These are phyloP conservation scores for Coreius guichenoti DNA, from an alignment of 2,797 vertebrate genomes.

Conservation along the genomic window DNA sequence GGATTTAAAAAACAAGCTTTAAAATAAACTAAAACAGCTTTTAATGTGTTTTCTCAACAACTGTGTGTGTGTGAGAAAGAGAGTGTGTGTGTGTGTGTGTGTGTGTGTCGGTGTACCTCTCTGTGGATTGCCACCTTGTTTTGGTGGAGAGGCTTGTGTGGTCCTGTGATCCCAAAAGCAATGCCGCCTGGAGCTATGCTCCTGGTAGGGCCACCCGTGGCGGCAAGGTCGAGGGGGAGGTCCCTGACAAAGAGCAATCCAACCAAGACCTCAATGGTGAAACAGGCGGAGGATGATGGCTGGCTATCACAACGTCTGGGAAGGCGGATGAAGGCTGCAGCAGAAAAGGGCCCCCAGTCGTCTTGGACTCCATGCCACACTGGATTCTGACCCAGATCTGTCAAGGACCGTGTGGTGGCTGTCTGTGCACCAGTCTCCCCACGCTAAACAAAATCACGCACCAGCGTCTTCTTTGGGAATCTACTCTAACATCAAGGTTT, in stretches of 20 bases:
- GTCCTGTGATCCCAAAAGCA: too few relatives aligned
- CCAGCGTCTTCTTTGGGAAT: too few relatives aligned
- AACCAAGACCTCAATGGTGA: slow-evolving; percentile 37
- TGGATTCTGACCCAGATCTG: slow-evolving; percentile 19
- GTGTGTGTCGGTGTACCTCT: too few relatives aligned
- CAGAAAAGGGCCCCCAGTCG: slow-evolving; percentile 14
- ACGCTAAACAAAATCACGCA: background rate
- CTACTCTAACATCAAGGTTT: background rate
- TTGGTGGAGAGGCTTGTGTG: too few relatives aligned
- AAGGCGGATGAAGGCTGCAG: slow-evolving; percentile 19
- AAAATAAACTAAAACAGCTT: too few relatives aligned
- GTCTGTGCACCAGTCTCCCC: slow-evolving; percentile 22
- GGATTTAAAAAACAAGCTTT: too few relatives aligned
- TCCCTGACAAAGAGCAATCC: slow-evolving; percentile 18
- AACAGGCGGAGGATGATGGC: slow-evolving; percentile 28
- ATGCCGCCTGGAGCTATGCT: background rate
- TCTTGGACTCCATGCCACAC: slow-evolving; percentile 34
- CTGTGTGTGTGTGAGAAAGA: too few relatives aligned
- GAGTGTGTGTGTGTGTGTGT: too few relatives aligned
- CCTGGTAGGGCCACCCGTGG: slow-evolving; percentile 47
- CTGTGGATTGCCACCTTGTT: too few relatives aligned
- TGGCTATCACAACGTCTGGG: background rate
- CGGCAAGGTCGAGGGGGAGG: slow-evolving; percentile 17
- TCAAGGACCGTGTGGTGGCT: slow-evolving; percentile 30
- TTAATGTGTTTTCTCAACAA: too few relatives aligned